A percentile compares a stretch with the other conserved stretches of the same genome.
Evolutionary conservation across 2,113 vertebrate genomes (phyloP).

Genomic region (Epinephelus fuscoguttatus): DNA sequence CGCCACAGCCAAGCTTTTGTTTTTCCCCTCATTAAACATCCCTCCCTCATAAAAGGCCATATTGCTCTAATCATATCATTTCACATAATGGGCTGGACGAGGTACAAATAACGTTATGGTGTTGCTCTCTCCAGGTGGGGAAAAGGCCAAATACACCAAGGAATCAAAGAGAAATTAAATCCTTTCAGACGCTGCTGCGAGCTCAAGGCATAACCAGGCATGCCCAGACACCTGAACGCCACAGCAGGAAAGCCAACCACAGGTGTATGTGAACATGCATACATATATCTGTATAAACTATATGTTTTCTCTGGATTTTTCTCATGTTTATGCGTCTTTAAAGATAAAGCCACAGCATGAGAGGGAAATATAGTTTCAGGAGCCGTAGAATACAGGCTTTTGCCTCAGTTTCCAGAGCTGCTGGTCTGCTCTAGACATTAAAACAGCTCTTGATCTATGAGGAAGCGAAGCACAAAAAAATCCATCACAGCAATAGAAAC

Average conservation of each 20-base stretch:
- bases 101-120: slow-evolving; percentile 30
- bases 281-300: slow-evolving; percentile 3
- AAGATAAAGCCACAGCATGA: not conserved
- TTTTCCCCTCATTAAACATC: slow-evolving; percentile 39
- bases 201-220: slow-evolving; percentile 52
- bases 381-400: not conserved
- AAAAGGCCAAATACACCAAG: slow-evolving; percentile 46
- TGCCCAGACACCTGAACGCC: slow-evolving; percentile 46
- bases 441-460: slow-evolving; percentile 32
- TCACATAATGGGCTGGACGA: slow-evolving; percentile 23
- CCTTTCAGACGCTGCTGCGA: slow-evolving; percentile 52
- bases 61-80: slow-evolving; percentile 27
- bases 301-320: slow-evolving; percentile 10
- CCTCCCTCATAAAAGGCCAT: slow-evolving; percentile 1
- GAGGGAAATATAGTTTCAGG: not conserved
- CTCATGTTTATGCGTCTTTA: slow-evolving; percentile 3
- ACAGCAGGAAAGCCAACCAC: slow-evolving; percentile 31
- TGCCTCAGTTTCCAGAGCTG: slow-evolving; percentile 26
- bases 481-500: slow-evolving; percentile 40
- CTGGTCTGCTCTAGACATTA: slow-evolving; percentile 34
- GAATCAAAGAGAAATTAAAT: slow-evolving; percentile 55
- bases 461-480: slow-evolving; percentile 24
- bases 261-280: slow-evolving; percentile 44
- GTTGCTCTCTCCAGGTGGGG: slow-evolving; percentile 39
- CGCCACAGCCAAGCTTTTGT: slow-evolving; percentile 37